These are phyloP conservation scores for Myanophis thanlyinensis DNA, from an alignment of 2,113 vertebrate genomes.

Conservation along the genomic window DNA sequence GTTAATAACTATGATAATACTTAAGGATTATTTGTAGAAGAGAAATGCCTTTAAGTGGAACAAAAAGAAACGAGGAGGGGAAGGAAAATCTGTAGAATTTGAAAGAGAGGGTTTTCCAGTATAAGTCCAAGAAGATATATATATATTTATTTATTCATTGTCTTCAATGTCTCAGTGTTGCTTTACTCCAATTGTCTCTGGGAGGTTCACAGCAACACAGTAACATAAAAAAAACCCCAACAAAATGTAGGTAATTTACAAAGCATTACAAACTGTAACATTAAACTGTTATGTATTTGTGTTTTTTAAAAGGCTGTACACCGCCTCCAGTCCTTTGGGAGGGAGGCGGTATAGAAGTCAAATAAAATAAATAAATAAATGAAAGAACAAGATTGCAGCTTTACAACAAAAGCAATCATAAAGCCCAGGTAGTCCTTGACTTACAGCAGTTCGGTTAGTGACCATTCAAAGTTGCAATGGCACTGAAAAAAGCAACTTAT, in stretches of 20 bases:
- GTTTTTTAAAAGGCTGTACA: too few relatives aligned
- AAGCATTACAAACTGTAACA: not conserved
- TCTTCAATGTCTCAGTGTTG: not conserved
- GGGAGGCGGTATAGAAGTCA: too few relatives aligned
- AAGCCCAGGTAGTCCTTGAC: not conserved
- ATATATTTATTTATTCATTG: too few relatives aligned
- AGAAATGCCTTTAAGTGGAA: not conserved
- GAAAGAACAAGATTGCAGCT: not conserved
- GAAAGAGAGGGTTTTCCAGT: not conserved
- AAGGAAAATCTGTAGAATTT: not conserved
- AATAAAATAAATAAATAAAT: too few relatives aligned
- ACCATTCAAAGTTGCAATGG: too few relatives aligned
- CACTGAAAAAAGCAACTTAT: too few relatives aligned
- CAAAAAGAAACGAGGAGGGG: accelerated
- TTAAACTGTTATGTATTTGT: too few relatives aligned
- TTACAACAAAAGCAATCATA: not conserved
- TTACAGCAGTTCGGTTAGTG: too few relatives aligned
- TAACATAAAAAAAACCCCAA: not conserved
- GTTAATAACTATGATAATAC: slow-evolving; percentile 32
- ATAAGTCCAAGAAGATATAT: not conserved
- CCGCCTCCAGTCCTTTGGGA: too few relatives aligned
- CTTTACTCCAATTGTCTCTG: not conserved
- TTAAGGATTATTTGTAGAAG: slow-evolving; percentile 42
- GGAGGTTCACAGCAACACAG: not conserved
- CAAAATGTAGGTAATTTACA: not conserved